These are phyloP conservation scores for Diuraphis noxia DNA, from an alignment of 1,140 invertebrate species.

Conservation along the genomic window DNA sequence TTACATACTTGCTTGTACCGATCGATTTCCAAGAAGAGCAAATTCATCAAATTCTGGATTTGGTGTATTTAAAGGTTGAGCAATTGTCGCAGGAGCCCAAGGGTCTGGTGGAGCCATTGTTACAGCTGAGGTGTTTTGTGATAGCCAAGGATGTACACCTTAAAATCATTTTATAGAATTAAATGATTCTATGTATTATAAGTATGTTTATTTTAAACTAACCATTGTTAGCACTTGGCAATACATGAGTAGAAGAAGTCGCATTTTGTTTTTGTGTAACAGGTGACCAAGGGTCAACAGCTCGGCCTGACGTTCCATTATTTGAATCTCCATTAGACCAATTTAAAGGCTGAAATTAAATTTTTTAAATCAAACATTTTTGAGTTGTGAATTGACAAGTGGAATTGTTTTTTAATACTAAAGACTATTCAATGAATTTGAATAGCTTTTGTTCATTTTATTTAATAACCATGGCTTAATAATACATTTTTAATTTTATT, in stretches of 20 bases:
- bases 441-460: background rate
- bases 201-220: background rate
- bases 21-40: constrained; percentile 48
- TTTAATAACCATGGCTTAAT: background rate
- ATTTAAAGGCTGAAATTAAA: constrained; percentile 47
- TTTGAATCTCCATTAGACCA: constrained; percentile 43
- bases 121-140: constrained; percentile 48
- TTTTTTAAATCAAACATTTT: background rate
- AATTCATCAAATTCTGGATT: constrained; percentile 49
- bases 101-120: constrained; percentile 58
- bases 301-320: constrained; percentile 11
- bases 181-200: background rate
- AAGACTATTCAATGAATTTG: no score
- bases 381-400: no score
- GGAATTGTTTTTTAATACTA: no score
- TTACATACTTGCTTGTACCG: constrained; percentile 38
- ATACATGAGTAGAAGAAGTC: constrained; percentile 19
- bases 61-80: constrained; percentile 39
- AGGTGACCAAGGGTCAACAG: constrained; percentile 60
- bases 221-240: constrained; percentile 22
- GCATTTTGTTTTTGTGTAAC: constrained; percentile 50
- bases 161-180: background rate
- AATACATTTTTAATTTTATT: no score
- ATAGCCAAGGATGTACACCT: constrained; percentile 40
- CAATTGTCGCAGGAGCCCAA: constrained; percentile 58